Evolutionary conservation across 2,888 invertebrate species (phyloP).

Genomic region (Agriotes lineatus): DNA sequence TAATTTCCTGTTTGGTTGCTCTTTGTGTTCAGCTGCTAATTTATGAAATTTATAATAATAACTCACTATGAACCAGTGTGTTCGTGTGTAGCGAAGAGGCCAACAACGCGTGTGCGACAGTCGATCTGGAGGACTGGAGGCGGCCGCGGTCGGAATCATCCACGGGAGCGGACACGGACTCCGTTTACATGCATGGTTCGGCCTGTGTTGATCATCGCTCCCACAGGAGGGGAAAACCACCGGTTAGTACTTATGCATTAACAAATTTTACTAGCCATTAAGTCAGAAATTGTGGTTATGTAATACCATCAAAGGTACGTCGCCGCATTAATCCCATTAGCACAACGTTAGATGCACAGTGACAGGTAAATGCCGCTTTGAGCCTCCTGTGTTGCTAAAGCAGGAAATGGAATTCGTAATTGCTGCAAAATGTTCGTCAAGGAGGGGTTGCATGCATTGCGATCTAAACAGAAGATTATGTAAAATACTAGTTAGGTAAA

Average conservation of each 20-base stretch:
- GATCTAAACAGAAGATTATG: no score
- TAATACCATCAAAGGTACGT: not conserved
- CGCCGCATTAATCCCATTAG: not conserved
- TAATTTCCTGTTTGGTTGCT: conserved; percentile 16
- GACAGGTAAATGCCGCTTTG: no score
- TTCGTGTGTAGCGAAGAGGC: conserved; percentile 81
- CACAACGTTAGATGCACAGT: no score
- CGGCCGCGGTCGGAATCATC: conserved; percentile 85
- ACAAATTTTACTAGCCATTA: conserved; percentile 1
- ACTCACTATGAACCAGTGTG: conserved; percentile 40
- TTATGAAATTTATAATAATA: conserved; percentile 24
- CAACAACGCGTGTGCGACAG: conserved; percentile 71
- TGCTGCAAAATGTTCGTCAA: no score
- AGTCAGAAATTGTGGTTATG: not conserved
- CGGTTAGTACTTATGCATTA: conserved; percentile 60
- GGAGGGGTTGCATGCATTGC: no score
- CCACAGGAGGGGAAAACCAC: conserved; percentile 63
- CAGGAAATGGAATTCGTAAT: no score
- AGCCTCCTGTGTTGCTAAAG: no score
- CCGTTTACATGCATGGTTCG: conserved; percentile 70
- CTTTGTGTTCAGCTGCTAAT: conserved; percentile 22
- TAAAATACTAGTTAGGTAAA: no score
- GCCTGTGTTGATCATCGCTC: conserved; percentile 61
- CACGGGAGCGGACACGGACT: conserved; percentile 75
- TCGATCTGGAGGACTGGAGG: conserved; percentile 75